A percentile compares a stretch with the other conserved stretches of the same genome.
Conservation (phyloP, 2,888 invertebrate species). For the Eupithecia pulchellata region DNA sequence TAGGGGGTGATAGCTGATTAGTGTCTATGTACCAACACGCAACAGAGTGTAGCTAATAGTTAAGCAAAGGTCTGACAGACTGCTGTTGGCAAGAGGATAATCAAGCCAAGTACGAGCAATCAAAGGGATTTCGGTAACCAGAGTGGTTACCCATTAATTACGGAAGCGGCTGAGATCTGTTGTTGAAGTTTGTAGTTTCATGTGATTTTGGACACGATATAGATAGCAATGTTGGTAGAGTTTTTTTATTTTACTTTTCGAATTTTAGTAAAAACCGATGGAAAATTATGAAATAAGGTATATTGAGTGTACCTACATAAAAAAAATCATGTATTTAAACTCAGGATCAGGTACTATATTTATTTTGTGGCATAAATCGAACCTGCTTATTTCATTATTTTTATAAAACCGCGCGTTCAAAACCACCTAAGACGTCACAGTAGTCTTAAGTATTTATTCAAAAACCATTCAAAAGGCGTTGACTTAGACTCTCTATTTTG, state of each 20-base stretch:
- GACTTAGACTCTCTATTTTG: not conserved
- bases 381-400: not conserved
- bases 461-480: not conserved
- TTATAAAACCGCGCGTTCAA: not conserved
- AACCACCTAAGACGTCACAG: not conserved
- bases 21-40: not conserved
- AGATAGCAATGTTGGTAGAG: not conserved
- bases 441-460: not conserved
- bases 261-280: not conserved
- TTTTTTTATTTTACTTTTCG: not conserved
- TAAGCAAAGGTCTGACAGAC: not conserved
- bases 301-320: not conserved
- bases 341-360: not conserved
- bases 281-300: too few species aligned
- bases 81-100: constrained; percentile 7
- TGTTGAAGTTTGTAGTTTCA: constrained; percentile 20
- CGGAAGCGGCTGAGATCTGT: constrained; percentile 28
- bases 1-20: too few species aligned
- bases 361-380: constrained; percentile 34
- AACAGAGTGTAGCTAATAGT: constrained; percentile 7
- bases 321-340: not conserved
- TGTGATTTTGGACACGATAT: not conserved
- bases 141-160: constrained; percentile 37
- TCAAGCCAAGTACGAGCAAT: constrained; percentile 26
- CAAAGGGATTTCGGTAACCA: constrained; percentile 46